A percentile compares a stretch with the other conserved stretches of the same genome.
phyloP scores from a whole-genome alignment of 2,113 vertebrate species.

The Tychaedon coryphoeus region DNA sequence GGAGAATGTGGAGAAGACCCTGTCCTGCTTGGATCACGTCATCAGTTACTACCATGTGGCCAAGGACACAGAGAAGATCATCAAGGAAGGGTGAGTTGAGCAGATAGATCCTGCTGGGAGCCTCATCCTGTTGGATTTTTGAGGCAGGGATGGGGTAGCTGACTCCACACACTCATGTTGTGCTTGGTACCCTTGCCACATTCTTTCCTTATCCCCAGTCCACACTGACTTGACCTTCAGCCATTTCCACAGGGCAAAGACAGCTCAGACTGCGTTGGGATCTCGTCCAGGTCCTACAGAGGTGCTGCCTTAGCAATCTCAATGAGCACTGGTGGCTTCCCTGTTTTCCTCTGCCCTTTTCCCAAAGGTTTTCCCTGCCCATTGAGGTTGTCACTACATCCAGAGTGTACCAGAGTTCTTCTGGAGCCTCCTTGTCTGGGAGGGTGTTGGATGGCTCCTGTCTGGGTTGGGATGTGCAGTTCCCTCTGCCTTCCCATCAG shows the following conservation, averaged over 20 bases:
- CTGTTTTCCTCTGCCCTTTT: background rate
- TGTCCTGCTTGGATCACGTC: conserved; percentile 93
- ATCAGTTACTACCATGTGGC: conserved; percentile 98
- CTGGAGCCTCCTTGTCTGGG: background rate
- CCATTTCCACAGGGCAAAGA: background rate
- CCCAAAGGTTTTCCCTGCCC: background rate
- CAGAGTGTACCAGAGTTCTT: background rate
- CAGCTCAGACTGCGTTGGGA: background rate
- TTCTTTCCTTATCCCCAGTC: background rate
- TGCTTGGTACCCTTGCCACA: background rate
- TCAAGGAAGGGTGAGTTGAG: conserved; percentile 89
- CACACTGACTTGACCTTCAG: background rate
- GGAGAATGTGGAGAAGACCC: conserved; percentile 94
- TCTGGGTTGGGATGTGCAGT: background rate
- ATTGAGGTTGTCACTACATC: background rate
- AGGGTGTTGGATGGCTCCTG: background rate
- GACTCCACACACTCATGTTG: background rate
- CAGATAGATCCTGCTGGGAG: background rate
- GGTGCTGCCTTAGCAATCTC: background rate
- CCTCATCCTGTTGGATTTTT: background rate
- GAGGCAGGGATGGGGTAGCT: background rate
- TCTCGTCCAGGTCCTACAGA: background rate
- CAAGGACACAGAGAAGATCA: conserved; percentile 93
- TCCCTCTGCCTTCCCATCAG: background rate
- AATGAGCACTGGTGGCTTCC: background rate